Evolutionary conservation across 2,888 invertebrate species (phyloP).

Genomic region (Vesta saturnalis): DNA sequence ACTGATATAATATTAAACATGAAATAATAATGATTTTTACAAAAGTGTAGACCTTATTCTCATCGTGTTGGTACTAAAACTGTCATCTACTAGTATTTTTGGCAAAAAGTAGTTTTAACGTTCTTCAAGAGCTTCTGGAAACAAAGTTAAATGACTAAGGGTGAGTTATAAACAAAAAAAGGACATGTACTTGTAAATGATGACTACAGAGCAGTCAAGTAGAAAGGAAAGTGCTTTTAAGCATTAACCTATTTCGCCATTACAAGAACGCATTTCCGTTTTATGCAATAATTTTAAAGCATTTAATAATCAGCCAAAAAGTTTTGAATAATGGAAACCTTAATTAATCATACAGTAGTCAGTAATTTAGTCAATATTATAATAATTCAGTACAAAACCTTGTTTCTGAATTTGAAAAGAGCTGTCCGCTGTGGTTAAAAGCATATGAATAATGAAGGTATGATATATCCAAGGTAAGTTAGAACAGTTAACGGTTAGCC

Average conservation of each 20-base stretch:
- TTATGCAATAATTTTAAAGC: conserved; percentile 2
- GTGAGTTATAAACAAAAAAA: no score
- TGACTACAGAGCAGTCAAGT: no score
- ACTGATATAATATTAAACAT: no score
- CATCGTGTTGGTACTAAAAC: no score
- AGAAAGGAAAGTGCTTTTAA: no score
- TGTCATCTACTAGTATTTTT: no score
- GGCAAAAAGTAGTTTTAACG: no score
- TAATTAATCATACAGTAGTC: conserved; percentile 2
- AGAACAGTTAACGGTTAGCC: background rate
- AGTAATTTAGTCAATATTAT: conserved; percentile 3
- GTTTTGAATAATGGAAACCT: conserved; percentile 4
- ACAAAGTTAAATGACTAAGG: no score
- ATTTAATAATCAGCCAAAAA: background rate
- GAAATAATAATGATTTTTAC: no score
- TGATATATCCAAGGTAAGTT: background rate
- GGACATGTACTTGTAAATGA: no score
- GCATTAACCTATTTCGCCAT: background rate
- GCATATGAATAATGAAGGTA: conserved; percentile 11
- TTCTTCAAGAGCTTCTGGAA: no score
- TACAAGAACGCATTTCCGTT: background rate
- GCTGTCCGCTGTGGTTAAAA: conserved; percentile 3
- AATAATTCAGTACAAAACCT: conserved; percentile 2
- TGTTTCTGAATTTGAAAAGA: conserved; percentile 10
- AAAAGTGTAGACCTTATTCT: no score